Base-by-base conservation (phyloP, 1,140 invertebrate genomes). In the Aphelenchoides besseyi region DNA sequence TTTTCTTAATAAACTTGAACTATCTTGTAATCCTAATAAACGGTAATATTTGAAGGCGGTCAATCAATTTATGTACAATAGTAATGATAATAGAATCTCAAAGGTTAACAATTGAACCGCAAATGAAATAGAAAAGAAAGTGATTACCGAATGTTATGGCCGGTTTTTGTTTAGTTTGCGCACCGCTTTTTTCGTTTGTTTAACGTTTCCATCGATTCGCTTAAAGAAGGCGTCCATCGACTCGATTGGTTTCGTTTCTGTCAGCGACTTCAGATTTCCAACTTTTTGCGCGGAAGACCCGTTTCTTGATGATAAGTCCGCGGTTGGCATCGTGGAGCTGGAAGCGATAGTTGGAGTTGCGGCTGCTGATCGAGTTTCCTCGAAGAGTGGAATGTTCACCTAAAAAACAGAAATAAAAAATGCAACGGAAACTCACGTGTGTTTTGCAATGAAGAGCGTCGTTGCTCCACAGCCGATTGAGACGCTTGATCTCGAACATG, bases 401-500 rank as follows among this genome's bases (percentile, higher is more conserved):
- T 76, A 33, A 48, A 48, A 12, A 48, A 48, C 41, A 48, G 12
- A 48, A 48, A 48, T 48, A 48, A 48, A 12, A 23, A 48, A 23
- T 16, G 41, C 12, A 48, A 48, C 12, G 41, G 12, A 12, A 23
- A 59, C 55, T 59, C 5, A 59, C 55, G 5, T 59, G 55, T 26
- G 74, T 59, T 66, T 70, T 69, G 52, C 72, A 74, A 26, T 75
- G 48, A 5, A 75, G 35, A 5, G 62, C 48, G 8, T 75, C 63
- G 37, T 75, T 73, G 23, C 67, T 70, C 74, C 74, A 75, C 2
- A 75, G 32, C 26, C 73, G 59, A 35, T 74, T 75, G 18, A 75
- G 29, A 2, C 74, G 66, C 16, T 75, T 75, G 16, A 75, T 75
- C 54, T 75, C 74, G 26, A 63, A 75, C 74, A 75, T 75, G n/a